phyloP scores from a whole-genome alignment of 2,797 vertebrate species.

The Acipenser ruthenus region DNA sequence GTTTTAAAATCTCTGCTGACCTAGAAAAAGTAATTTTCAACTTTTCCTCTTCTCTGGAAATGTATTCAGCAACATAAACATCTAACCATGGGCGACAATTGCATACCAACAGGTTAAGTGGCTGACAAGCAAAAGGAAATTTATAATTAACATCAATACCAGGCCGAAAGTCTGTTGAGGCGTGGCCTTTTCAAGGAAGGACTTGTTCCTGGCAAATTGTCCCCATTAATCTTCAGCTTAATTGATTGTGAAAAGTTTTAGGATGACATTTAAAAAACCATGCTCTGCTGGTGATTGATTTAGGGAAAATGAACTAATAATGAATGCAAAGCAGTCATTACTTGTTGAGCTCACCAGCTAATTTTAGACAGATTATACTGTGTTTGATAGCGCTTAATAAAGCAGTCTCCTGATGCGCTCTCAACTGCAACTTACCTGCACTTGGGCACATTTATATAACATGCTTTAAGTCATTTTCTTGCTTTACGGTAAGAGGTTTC shows the following conservation, averaged over 20 bases:
- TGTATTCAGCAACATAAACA: neutral
- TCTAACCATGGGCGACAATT: constrained; percentile 11
- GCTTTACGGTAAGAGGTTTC: too few species aligned
- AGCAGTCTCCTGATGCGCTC: constrained; percentile 37
- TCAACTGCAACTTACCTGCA: constrained; percentile 23
- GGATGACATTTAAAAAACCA: constrained; percentile 70
- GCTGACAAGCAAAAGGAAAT: constrained; percentile 47
- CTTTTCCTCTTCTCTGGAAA: too few species aligned
- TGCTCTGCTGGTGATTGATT: constrained; percentile 62
- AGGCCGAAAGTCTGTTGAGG: constrained; percentile 43
- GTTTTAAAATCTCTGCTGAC: too few species aligned
- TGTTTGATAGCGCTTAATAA: constrained; percentile 63
- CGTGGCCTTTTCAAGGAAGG: constrained; percentile 49
- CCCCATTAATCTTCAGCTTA: constrained; percentile 69
- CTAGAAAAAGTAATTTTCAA: too few species aligned
- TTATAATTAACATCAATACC: constrained; percentile 48
- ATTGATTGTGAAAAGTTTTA: constrained; percentile 75
- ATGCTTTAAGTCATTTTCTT: too few species aligned
- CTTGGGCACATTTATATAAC: neutral
- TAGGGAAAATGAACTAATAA: constrained; percentile 57
- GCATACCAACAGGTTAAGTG: constrained; percentile 41
- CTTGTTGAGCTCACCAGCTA: constrained; percentile 52
- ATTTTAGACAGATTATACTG: constrained; percentile 62
- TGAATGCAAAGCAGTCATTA: constrained; percentile 67
- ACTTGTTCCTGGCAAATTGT: constrained; percentile 65